A percentile compares a stretch with the other conserved stretches of the same genome.
phyloP scores from a whole-genome alignment of 2,888 invertebrate species.

The Sipha maydis region DNA sequence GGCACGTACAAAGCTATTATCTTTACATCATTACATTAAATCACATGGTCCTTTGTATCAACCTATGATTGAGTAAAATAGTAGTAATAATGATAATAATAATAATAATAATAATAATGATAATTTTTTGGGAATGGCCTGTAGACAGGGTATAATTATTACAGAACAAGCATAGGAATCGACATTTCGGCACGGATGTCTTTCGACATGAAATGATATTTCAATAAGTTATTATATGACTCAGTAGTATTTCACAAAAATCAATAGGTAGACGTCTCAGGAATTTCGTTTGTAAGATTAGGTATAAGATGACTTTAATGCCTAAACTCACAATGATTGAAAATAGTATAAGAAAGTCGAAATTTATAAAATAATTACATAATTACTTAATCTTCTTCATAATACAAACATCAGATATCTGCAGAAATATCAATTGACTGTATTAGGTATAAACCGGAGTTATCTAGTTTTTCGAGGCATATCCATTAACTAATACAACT shows the following conservation, averaged over 20 bases:
- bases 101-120: not conserved
- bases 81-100: constrained; percentile 10
- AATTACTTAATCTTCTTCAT: not conserved
- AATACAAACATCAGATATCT: not conserved
- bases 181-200: not conserved
- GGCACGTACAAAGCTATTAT: constrained; percentile 35
- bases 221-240: not conserved
- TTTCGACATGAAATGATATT: no score
- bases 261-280: not conserved
- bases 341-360: not conserved
- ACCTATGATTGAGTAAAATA: constrained; percentile 23
- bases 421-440: no score
- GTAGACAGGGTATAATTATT: not conserved
- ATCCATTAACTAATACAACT: not conserved
- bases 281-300: not conserved
- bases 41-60: constrained; percentile 29
- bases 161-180: not conserved
- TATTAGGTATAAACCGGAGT: not conserved
- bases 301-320: no score
- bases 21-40: constrained; percentile 33
- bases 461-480: not conserved
- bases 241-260: not conserved
- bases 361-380: not conserved
- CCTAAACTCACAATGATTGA: not conserved
- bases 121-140: not conserved